Base-by-base conservation (phyloP, 2,888 invertebrate species). In the Fragum fragum region DNA sequence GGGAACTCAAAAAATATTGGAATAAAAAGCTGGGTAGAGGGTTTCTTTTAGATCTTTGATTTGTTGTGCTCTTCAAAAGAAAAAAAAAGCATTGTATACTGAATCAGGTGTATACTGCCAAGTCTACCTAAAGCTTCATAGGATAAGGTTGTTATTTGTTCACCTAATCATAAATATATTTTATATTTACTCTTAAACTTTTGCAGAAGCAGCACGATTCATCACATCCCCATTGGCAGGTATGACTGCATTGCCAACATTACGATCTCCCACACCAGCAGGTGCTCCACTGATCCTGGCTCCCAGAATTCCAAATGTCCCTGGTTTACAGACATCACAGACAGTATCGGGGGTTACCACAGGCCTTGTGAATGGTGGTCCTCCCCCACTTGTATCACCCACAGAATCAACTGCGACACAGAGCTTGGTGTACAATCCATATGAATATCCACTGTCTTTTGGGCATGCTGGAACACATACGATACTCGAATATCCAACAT, bases 281-380 rank as follows among this genome's bases (percentile, higher is more conserved):
- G 98, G 99, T 36, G 98, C 98, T 0, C 99, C 98, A 1, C 96
- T 99, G 93, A 98, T 99, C 91, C 96, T 99, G 85, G 98, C 98
- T 59, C 92, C 90, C 95, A 91, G 96, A 95, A 81, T 96, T 95
- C 83, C 88, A 21, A 85, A 86, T 18, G 26, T 66, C 66, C 66
- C 21, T 14, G 82, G 84, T 29, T 53, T 88, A 5, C 82, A 75
- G 75, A 76, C 80, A 14, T 76, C 85, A 71, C 75, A 75, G 26
- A 84, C 87, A 28, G 87, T 89, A 18, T 53, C 77, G 9, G 74
- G 73, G 18, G 88, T 85, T 53, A 78, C 89, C 42, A 82, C 90
- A 21, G 85, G 88, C 39, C 80, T 92, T 69, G 75, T 93, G 59
- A 90, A 90, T 76, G 91, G 91, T 26, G 91, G 95, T 47, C 95